These are phyloP conservation scores for Endotricha flammealis DNA, from an alignment of 2,888 invertebrate genomes.

Conservation along the genomic window DNA sequence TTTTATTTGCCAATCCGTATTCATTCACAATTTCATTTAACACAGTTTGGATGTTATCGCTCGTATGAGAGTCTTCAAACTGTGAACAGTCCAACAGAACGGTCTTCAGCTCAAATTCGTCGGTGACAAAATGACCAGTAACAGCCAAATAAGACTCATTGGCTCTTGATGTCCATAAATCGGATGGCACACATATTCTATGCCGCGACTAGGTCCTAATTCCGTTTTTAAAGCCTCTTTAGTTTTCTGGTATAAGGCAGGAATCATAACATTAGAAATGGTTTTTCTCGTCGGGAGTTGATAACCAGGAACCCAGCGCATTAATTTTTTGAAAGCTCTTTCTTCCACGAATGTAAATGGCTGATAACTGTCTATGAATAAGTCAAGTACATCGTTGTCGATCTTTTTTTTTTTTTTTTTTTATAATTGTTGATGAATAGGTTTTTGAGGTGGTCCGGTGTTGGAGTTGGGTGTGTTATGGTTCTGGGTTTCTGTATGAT, in stretches of 20 bases:
- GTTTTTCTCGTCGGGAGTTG: conserved; percentile 18
- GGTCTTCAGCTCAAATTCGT: conserved; percentile 17
- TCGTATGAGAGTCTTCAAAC: conserved; percentile 17
- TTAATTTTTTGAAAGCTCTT: conserved; percentile 16
- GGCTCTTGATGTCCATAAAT: conserved; percentile 23
- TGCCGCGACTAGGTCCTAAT: neutral
- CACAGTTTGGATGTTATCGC: conserved; percentile 15
- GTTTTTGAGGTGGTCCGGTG: no score
- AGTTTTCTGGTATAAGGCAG: neutral
- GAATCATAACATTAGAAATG: conserved; percentile 10
- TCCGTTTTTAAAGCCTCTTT: neutral
- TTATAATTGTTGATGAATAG: no score
- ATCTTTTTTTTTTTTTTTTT: conserved; percentile 4
- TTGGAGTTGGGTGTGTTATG: no score
- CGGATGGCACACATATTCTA: conserved; percentile 15
- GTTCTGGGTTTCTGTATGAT: no score
- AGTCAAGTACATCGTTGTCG: conserved; percentile 15
- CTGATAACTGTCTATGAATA: conserved; percentile 18
- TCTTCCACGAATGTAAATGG: conserved; percentile 21
- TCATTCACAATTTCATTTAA: conserved; percentile 12
- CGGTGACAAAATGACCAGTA: conserved; percentile 22
- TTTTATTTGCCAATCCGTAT: conserved; percentile 15
- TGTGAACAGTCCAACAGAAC: conserved; percentile 17
- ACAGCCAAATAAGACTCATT: conserved; percentile 23
- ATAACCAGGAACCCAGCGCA: conserved; percentile 20